A percentile compares a stretch with the other conserved stretches of the same genome.
These are phyloP conservation scores for Abrostola triplasia DNA, from an alignment of 2,888 invertebrate genomes.

Conservation along the genomic window DNA sequence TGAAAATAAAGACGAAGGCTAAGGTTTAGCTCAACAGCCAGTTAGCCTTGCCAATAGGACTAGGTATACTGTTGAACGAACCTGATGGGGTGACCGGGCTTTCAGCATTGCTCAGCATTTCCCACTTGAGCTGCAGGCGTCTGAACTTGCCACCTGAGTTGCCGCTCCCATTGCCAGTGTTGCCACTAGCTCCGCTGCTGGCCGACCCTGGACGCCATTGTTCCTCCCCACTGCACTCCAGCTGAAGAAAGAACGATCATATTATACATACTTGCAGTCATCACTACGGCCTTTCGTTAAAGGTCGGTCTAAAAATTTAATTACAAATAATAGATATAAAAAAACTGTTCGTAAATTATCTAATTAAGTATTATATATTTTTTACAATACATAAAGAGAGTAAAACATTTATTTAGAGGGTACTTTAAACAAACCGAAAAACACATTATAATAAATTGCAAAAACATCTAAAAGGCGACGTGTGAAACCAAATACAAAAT, in stretches of 20 bases:
- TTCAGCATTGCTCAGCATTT: constrained; percentile 90
- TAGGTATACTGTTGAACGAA: constrained; percentile 44
- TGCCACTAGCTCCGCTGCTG: constrained; percentile 79
- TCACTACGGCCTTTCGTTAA: neutral
- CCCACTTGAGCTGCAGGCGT: constrained; percentile 94
- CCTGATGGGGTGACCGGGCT: constrained; percentile 82
- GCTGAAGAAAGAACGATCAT: constrained; percentile 58
- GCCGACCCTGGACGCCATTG: constrained; percentile 83
- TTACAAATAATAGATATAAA: no score
- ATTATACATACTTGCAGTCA: neutral
- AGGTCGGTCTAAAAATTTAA: neutral
- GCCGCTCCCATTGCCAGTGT: constrained; percentile 86
- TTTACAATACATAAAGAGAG: no score
- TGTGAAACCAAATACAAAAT: constrained; percentile 47
- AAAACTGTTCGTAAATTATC: no score
- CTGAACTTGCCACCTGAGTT: constrained; percentile 91
- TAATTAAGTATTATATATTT: no score
- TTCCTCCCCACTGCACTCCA: constrained; percentile 84
- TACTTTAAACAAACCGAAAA: constrained; percentile 12
- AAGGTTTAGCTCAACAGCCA: no score
- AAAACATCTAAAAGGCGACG: constrained; percentile 28
- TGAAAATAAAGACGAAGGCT: no score
- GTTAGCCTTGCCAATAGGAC: no score
- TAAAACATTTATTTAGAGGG: neutral
- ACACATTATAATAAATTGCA: constrained; percentile 23